Conservation (phyloP, 2,888 invertebrate genomes). For the Listrodromus nycthemerus region DNA sequence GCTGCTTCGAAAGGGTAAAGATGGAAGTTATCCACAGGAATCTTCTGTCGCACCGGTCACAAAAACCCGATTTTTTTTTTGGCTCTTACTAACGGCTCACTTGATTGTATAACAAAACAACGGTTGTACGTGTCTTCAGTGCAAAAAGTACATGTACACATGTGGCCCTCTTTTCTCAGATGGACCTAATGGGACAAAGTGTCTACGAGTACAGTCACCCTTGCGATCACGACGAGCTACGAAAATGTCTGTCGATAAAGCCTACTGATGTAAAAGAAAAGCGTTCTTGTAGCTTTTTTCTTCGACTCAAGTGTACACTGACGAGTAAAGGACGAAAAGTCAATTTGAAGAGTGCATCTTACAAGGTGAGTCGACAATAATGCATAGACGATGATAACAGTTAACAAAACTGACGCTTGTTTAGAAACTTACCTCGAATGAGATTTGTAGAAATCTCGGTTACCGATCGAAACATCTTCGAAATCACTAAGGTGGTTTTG, state of each 20-base stretch:
- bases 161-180: conserved; percentile 85
- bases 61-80: no score
- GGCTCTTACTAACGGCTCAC: no score
- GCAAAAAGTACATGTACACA: no score
- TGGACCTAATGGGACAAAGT: conserved; percentile 98
- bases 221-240: conserved; percentile 97
- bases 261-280: conserved; percentile 81
- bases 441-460: no score
- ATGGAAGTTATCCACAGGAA: no score
- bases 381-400: background rate
- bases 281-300: conserved; percentile 87
- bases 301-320: conserved; percentile 96
- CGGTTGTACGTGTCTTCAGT: no score
- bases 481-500: no score
- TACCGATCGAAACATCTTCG: no score
- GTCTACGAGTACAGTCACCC: conserved; percentile 97
- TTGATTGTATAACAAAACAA: no score
- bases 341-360: conserved; percentile 97
- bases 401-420: background rate
- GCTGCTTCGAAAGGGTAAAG: no score
- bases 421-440: background rate
- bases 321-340: conserved; percentile 98
- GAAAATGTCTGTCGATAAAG: conserved; percentile 87
- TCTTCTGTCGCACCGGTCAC: no score
- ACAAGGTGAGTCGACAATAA: conserved; percentile 89